Evolutionary conservation across 2,797 vertebrate species (phyloP).

Genomic region (Acomys russatus): DNA sequence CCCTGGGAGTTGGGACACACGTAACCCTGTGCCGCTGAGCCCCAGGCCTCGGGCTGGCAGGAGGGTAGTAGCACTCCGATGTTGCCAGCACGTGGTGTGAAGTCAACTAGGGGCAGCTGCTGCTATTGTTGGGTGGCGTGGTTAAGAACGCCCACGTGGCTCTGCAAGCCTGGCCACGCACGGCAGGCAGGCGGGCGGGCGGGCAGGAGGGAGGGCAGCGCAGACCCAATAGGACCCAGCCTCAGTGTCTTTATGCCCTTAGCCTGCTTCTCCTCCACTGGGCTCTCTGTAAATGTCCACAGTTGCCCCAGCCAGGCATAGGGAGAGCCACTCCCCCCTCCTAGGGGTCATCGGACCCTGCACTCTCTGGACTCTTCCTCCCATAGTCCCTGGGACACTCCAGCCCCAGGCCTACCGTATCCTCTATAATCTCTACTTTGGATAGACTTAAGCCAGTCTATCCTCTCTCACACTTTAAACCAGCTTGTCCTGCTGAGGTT

Average conservation of each 20-base stretch:
- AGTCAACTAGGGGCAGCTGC: slow-evolving; percentile 37
- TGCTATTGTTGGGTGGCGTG: not conserved
- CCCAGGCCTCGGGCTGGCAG: not conserved
- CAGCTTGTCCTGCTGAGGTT: not conserved
- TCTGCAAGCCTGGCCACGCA: not conserved
- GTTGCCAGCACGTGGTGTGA: not conserved
- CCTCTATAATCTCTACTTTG: too few relatives aligned
- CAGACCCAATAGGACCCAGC: not conserved
- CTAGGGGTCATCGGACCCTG: not conserved
- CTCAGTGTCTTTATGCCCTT: not conserved
- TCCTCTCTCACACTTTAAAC: not conserved
- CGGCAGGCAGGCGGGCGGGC: not conserved
- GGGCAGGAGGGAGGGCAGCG: not conserved
- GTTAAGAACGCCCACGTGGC: not conserved
- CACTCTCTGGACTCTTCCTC: not conserved
- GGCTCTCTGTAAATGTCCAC: slow-evolving; percentile 70
- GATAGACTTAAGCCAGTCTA: too few relatives aligned
- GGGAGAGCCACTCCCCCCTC: not conserved
- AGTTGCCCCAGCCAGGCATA: slow-evolving; percentile 58
- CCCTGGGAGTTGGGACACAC: not conserved
- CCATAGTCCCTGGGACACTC: not conserved
- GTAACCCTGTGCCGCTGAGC: not conserved
- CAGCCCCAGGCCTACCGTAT: not conserved
- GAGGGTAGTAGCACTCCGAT: not conserved
- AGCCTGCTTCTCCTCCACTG: slow-evolving; percentile 70